A percentile compares a stretch with the other conserved stretches of the same genome.
phyloP scores from a whole-genome alignment of 2,797 vertebrate genomes.

The Neostethus bicornis region DNA sequence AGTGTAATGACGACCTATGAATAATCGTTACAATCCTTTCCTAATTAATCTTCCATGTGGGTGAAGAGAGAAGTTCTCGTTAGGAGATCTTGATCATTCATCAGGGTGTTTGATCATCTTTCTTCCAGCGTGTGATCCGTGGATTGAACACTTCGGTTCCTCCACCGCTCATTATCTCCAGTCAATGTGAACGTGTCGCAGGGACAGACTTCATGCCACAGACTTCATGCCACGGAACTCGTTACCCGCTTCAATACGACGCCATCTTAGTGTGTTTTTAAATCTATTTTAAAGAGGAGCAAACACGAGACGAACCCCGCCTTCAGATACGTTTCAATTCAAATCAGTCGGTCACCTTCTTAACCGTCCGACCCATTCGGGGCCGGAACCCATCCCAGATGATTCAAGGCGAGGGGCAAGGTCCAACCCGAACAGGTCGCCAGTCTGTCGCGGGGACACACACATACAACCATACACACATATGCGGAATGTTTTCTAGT shows the following conservation, averaged over 20 bases:
- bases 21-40: slow-evolving; percentile 30
- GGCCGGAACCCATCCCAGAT: no score
- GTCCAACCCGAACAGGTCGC: no score
- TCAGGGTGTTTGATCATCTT: slow-evolving; percentile 38
- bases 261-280: no score
- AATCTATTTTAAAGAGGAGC: no score
- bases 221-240: slow-evolving; percentile 51
- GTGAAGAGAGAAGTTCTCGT: slow-evolving; percentile 24
- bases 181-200: slow-evolving; percentile 19
- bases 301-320: no score
- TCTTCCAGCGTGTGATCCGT: slow-evolving; percentile 31
- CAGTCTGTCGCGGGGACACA: no score
- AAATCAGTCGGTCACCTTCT: no score
- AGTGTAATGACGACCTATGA: slow-evolving; percentile 23
- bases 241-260: slow-evolving; percentile 58
- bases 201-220: slow-evolving; percentile 44
- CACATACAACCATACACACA: no score
- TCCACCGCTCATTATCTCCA: slow-evolving; percentile 40
- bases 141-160: slow-evolving; percentile 30
- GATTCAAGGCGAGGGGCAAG: no score
- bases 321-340: no score
- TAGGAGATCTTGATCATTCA: slow-evolving; percentile 49
- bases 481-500: no score
- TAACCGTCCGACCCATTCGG: no score
- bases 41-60: slow-evolving; percentile 46